Evolutionary conservation across 1,140 invertebrate genomes (phyloP), one percentile per base, ranked within the genome.

Genomic region (Apis dorsata): DNA sequence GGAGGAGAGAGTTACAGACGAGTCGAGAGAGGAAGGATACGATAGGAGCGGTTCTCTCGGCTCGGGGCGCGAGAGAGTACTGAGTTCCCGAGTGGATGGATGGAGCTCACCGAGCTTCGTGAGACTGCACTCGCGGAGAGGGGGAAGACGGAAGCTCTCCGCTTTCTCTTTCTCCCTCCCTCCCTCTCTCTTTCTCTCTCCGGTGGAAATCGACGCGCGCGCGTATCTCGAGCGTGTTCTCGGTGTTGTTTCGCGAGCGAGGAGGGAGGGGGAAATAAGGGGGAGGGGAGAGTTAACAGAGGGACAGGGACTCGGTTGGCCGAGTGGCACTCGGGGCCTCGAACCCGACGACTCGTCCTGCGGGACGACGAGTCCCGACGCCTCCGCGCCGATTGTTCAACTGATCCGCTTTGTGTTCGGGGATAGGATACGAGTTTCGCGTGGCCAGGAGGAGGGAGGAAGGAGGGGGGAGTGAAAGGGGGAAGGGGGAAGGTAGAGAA

Each of bases 151-250:
- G 49, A 51, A 53, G 24, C 34, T 34, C 34, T 63, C 10, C 77
- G 24, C 28, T 28, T 17, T 44, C 34, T 0, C 34, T 44, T 0
- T 7, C 34, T 34, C 34, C 24, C 24, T 24, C 24, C 24, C 24
- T 34, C 34, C 2, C 34, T 44, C 34, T 44, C 34, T 34, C 3
- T 44, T 4, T 44, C 34, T 7, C 34, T 7, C 34, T 44, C 34
- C 5, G 62, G 9, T 63, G 73, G 51, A 28, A 44, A 53, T 68
- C 80, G 80, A 76, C 80, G 80, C 72, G 79, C 79, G 79, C 79
- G 79, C 80, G 80, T 82, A 82, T 82, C 53, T 82, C 80, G 80
- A 76, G 80, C 80, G 63, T 82, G 80, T 82, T 82, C 80, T n/a
- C 80, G 80, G 80, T 82, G 80, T 82, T 82, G 80, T 82, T 82